Percentiles rank a stretch among this genome's conserved stretches.
phyloP scores from a whole-genome alignment of 2,797 vertebrate genomes.

The Rhynchonycteris naso region DNA sequence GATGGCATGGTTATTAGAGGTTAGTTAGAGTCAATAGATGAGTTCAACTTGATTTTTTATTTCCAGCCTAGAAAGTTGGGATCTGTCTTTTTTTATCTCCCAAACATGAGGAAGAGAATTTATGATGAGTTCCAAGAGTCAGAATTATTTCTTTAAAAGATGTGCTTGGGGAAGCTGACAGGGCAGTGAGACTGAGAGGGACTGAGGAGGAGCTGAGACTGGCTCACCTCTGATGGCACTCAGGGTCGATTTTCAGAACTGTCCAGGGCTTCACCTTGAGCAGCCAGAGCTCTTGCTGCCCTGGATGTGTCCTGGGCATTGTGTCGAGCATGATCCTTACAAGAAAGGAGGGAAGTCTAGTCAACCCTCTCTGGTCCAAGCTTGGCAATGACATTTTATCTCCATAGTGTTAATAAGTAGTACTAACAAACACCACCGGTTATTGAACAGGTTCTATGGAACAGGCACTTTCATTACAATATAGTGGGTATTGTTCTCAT shows the following conservation, averaged over 20 bases:
- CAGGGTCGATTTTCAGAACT: neutral
- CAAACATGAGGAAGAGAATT: neutral
- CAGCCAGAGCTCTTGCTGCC: neutral
- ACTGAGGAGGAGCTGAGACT: neutral
- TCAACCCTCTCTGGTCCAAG: neutral
- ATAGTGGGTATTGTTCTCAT: neutral
- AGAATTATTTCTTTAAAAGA: conserved; percentile 26
- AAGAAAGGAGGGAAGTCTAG: neutral
- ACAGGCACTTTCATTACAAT: neutral
- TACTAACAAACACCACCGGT: neutral
- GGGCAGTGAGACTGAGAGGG: neutral
- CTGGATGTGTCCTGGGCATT: neutral
- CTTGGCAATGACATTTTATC: neutral
- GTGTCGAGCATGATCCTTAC: neutral
- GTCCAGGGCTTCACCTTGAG: neutral
- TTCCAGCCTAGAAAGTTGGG: conserved; percentile 13
- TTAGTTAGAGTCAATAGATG: conserved; percentile 33
- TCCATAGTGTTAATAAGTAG: neutral
- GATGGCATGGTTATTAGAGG: conserved; percentile 69
- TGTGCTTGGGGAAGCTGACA: neutral
- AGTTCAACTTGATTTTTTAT: neutral
- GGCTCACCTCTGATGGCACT: neutral
- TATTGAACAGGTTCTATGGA: neutral
- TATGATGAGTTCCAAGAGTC: conserved; percentile 34
- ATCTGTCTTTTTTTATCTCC: neutral